Conservation (phyloP, 1,140 invertebrate genomes). For the Bursaphelenchus mucronatus region DNA sequence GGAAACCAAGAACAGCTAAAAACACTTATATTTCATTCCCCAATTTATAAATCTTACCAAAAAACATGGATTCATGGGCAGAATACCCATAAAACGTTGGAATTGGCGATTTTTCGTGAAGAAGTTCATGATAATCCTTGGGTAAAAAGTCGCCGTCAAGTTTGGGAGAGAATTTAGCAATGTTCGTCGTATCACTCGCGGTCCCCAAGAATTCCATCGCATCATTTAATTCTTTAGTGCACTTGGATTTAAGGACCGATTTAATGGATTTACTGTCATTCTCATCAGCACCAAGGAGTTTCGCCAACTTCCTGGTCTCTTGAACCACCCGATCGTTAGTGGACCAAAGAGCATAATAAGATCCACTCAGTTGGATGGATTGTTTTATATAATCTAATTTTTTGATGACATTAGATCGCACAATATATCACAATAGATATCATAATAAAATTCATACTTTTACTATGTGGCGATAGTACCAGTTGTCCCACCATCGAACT, state of each 20-base stretch:
- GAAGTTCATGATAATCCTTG: slow-evolving; percentile 9
- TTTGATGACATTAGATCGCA: neutral
- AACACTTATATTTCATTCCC: too few relatives aligned
- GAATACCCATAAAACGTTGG: slow-evolving; percentile 1
- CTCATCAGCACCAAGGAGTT: neutral
- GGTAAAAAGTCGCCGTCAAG: slow-evolving; percentile 12
- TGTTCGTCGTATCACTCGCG: too few relatives aligned
- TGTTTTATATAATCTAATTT: slow-evolving; percentile 10
- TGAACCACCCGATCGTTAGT: neutral
- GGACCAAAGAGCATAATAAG: neutral
- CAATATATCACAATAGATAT: too few relatives aligned
- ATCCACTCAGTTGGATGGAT: slow-evolving; percentile 18
- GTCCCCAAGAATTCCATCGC: too few relatives aligned
- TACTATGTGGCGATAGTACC: slow-evolving; percentile 22
- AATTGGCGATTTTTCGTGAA: neutral
- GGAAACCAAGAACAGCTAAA: too few relatives aligned
- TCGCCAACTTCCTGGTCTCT: slow-evolving; percentile 14
- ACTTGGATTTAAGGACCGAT: too few relatives aligned
- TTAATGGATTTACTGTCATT: too few relatives aligned
- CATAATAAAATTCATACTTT: too few relatives aligned
- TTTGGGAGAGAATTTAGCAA: neutral
- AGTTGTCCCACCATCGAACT: slow-evolving; percentile 19
- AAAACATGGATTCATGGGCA: too few relatives aligned
- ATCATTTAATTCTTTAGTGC: too few relatives aligned
- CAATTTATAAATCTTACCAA: too few relatives aligned